Base-by-base conservation (phyloP, 2,113 vertebrate genomes). In the Dicrurus megarhynchus region DNA sequence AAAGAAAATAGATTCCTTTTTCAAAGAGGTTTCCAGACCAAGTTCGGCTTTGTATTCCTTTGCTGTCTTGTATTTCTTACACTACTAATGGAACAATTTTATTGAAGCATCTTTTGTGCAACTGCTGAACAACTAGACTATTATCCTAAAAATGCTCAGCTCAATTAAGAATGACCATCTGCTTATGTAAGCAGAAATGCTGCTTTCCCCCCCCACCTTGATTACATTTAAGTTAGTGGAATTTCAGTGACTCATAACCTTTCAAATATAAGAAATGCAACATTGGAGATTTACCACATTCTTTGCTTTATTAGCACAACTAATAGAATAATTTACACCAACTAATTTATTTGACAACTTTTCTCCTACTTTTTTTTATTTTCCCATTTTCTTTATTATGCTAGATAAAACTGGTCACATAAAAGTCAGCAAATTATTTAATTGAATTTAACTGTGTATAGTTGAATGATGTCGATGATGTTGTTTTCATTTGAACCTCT, bases 371-470 rank as follows among this genome's bases (percentile, higher is more conserved):
- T 63, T 46, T 68, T 47, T 61, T 67, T 64, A 18, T 65, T 76
- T 65, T 17, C 7, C 27, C 8, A 37, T 90, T 88, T 73, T 74
- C 57, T 77, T 71, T 95, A 50, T 75, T 75, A 68, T 52, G 5
- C 11, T 73, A 75, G 46, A 74, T 61, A 84, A 87, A 91, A 46
- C 30, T 79, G 26, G 46, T 65, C 73, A 71, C 64, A 80, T 46
- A 77, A 61, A 65, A 90, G 75, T 94, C 78, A 93, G 57, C 60
- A 88, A 86, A 93, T 89, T 83, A 69, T 83, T 86, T 76, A 75
- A 87, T 42, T 84, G 42, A 78, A 86, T 83, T 90, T 84, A 84
- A 78, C 69, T 70, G 20, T 30, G 20, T 90, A n/a, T 64, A 52
- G 82, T 19, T 81, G 69, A 94, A 64, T 85, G 11, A 81, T 92